Conservation (phyloP, 2,113 vertebrate genomes). For the Nothoprocta perdicaria region DNA sequence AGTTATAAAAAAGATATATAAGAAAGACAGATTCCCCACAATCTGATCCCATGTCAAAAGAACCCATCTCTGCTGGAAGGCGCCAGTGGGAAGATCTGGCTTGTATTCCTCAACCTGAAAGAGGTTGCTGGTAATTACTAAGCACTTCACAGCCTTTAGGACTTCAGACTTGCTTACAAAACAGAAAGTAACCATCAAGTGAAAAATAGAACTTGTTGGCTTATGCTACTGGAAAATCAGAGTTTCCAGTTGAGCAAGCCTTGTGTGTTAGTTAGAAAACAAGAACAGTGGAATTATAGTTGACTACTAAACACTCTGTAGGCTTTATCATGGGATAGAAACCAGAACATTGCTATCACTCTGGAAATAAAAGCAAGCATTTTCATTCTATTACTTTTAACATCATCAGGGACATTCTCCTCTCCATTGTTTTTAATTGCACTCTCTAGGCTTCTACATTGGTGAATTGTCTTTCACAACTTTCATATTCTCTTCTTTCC, state of each 20-base stretch:
- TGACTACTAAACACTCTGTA: not conserved
- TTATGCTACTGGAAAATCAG: not conserved
- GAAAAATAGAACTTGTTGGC: not conserved
- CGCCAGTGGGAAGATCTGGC: accelerated
- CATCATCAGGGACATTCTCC: not conserved
- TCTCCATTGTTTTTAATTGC: conserved; percentile 1
- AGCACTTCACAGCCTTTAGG: not conserved
- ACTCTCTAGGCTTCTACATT: not conserved
- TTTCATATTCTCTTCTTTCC: not conserved
- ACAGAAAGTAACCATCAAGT: not conserved
- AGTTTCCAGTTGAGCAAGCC: conserved; percentile 2
- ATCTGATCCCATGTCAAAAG: not conserved
- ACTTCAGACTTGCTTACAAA: not conserved
- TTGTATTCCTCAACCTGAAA: not conserved
- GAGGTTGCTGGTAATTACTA: not conserved
- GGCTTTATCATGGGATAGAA: not conserved
- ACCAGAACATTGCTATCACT: not conserved
- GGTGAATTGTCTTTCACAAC: not conserved
- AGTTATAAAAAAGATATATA: not conserved
- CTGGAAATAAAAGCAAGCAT: not conserved
- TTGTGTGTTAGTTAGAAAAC: not conserved
- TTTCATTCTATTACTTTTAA: not conserved
- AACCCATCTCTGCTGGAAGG: not conserved
- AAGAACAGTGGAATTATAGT: not conserved
- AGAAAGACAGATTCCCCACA: not conserved